Conservation (phyloP, 1,140 invertebrate species). For the Drosophila sp. region DNA sequence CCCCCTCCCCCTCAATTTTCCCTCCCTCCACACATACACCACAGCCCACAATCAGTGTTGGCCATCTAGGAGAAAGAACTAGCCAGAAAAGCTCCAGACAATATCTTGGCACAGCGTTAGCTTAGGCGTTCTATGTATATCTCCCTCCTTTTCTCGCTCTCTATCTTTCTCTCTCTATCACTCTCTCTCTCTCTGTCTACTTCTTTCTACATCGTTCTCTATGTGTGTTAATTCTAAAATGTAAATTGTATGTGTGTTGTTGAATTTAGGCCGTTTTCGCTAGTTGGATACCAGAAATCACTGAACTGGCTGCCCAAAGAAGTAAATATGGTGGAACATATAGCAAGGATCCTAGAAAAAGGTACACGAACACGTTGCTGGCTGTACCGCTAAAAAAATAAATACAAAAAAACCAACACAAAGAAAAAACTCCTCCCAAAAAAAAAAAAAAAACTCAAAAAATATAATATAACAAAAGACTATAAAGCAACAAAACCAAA, state of each 20-base stretch:
- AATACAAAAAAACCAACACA: slow-evolving; percentile 55
- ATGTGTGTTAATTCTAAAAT: slow-evolving; percentile 55
- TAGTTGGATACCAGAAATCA: slow-evolving; percentile 99
- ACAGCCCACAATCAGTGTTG: not conserved
- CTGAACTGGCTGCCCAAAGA: slow-evolving; percentile 97
- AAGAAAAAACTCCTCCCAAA: slow-evolving; percentile 18
- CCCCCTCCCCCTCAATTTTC: not conserved
- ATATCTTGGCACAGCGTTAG: slow-evolving; percentile 36
- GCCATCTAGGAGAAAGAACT: not conserved
- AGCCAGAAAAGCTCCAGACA: not conserved
- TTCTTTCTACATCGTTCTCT: not conserved
- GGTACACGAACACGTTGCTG: slow-evolving; percentile 87
- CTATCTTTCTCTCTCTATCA: not conserved
- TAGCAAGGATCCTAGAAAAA: slow-evolving; percentile 98
- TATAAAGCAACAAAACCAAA: slow-evolving; percentile 53
- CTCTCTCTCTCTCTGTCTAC: slow-evolving; percentile 13
- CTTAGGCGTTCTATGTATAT: not conserved
- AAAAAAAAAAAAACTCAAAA: slow-evolving; percentile 49
- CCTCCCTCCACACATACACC: not conserved
- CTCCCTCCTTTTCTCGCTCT: slow-evolving; percentile 7
- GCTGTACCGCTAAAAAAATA: slow-evolving; percentile 73
- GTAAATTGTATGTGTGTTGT: slow-evolving; percentile 78
- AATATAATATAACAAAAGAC: slow-evolving; percentile 53
- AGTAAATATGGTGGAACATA: slow-evolving; percentile 99
- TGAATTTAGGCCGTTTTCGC: slow-evolving; percentile 96